Conservation (phyloP, 2,113 vertebrate genomes). For the Callochromis pleurospilus region DNA sequence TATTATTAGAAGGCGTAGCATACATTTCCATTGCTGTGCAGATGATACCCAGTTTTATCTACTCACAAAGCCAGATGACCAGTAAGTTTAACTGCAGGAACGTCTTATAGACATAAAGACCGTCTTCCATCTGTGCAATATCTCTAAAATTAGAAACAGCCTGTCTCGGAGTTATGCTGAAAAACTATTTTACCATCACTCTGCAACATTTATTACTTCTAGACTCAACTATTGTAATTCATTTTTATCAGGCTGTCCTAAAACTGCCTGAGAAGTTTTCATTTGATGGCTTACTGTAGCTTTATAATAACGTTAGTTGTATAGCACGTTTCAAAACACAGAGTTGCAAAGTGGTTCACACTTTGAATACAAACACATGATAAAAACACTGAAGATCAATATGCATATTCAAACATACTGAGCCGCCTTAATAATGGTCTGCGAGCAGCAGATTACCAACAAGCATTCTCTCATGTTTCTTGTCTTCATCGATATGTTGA, state of each 20-base stretch:
- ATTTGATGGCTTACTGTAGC: neutral
- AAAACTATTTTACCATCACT: neutral
- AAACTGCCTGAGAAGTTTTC: neutral
- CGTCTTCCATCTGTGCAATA: neutral
- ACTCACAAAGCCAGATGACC: neutral
- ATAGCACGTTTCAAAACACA: neutral
- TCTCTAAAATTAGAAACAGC: neutral
- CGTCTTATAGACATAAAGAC: neutral
- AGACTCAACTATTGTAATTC: neutral
- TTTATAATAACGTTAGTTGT: neutral
- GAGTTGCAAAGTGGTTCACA: neutral
- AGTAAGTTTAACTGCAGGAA: neutral
- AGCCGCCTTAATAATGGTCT: neutral
- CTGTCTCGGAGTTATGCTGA: neutral
- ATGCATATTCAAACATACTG: neutral
- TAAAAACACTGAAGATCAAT: neutral
- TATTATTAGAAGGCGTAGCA: neutral
- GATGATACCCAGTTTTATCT: neutral
- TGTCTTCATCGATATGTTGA: neutral
- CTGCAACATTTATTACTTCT: neutral
- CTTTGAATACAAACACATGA: neutral
- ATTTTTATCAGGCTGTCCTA: neutral
- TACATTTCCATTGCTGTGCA: neutral
- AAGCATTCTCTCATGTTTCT: neutral
- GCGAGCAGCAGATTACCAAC: neutral